Base-by-base conservation (phyloP, 2,113 vertebrate genomes). In the Cisticola juncidis region DNA sequence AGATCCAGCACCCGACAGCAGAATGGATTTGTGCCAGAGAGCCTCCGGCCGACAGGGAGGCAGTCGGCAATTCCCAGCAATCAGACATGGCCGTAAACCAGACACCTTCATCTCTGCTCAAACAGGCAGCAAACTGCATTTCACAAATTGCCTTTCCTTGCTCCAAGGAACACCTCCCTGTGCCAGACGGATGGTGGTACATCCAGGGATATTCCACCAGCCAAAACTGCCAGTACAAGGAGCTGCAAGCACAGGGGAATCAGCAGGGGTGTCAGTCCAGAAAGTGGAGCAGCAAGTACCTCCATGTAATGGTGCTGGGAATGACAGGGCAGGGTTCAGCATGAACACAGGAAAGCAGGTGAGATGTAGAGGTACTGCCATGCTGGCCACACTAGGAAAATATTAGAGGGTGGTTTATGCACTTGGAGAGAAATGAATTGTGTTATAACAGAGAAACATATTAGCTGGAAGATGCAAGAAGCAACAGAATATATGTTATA, bases 1-100 rank as follows among this genome's bases (percentile, higher is more conserved):
- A 95, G 84, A 91, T 83, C 84, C 81, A 92, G 80, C 76, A 69
- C 58, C 40, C 25, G 58, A 31, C 58, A 90, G 69, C 93, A 81
- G 77, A 91, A 89, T 57, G 77, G 84, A 54, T 12, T 16, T 45
- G 42, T 81, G 86, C 91, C 89, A 94, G 51, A 69, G 83, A 83
- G n/a, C 61, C 86, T 40, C 42, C 82, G 66, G 71, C 51, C 0
- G 0, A 18, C 1, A 0, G 44, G 48, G 82, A 79, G 54, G 45
- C 24, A 56, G 31, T 13, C 18, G 3, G 79, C 83, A 80, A 80
- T 58, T 77, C 87, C 28, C 58, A 81, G 76, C 40, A 64, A 83
- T 61, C 14, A 9, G 65, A 33, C 50, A 66, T 10, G 80, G 86
- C 80, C 89, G 78, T 58, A 88, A 29, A 83, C 60, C 68, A 73